These are phyloP conservation scores for Microplitis mediator DNA, from an alignment of 1,140 invertebrate genomes.

Conservation along the genomic window DNA sequence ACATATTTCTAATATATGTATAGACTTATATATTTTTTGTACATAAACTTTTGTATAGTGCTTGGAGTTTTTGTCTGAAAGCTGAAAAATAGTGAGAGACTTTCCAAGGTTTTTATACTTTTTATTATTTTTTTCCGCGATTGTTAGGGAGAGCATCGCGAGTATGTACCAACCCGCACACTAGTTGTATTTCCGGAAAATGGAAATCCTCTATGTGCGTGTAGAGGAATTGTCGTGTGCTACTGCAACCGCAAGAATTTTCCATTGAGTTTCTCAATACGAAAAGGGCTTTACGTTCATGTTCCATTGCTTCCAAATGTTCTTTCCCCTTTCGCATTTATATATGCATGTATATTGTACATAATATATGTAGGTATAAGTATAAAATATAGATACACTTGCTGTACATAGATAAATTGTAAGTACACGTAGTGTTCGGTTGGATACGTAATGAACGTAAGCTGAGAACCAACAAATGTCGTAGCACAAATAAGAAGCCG, in stretches of 20 bases:
- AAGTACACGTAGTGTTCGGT: slow-evolving; percentile 14
- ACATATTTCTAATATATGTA: not conserved
- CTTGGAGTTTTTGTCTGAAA: not conserved
- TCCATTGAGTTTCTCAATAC: not conserved
- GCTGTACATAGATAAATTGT: slow-evolving; percentile 17
- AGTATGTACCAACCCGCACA: slow-evolving; percentile 1
- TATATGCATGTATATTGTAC: slow-evolving; percentile 18
- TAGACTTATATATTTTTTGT: not conserved
- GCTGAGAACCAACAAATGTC: slow-evolving; percentile 56
- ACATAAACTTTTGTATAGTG: not conserved
- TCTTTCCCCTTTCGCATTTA: slow-evolving; percentile 11
- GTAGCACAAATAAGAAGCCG: slow-evolving; percentile 49
- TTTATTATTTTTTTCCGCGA: slow-evolving; percentile 9
- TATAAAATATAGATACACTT: slow-evolving; percentile 11
- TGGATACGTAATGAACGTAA: slow-evolving; percentile 47
- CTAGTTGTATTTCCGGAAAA: slow-evolving; percentile 7
- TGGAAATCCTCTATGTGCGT: slow-evolving; percentile 7
- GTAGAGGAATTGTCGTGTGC: not conserved
- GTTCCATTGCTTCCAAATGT: slow-evolving; percentile 46
- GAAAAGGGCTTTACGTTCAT: slow-evolving; percentile 40
- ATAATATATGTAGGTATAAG: not conserved
- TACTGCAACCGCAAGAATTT: slow-evolving; percentile 11
- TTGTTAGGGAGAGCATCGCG: slow-evolving; percentile 13
- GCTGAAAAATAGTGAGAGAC: not conserved
- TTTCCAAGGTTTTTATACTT: not conserved